phyloP scores from a whole-genome alignment of 2,113 vertebrate species.

The Rhadina sibilatrix region DNA sequence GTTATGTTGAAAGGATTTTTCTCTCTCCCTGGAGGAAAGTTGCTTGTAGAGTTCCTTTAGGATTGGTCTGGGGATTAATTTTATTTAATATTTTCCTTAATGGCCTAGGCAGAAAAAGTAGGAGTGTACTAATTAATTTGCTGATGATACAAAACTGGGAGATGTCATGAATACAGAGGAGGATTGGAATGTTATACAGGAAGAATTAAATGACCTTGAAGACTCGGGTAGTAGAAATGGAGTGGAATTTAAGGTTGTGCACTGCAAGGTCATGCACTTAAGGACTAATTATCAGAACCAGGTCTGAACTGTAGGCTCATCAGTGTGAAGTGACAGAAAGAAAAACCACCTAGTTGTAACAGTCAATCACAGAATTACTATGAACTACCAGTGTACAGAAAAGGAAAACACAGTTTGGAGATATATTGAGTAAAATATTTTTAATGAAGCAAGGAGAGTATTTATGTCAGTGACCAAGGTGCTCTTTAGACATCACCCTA shows the following conservation, averaged over 20 bases:
- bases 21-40: constrained; percentile 39
- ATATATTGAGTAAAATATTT: neutral
- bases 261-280: constrained; percentile 43
- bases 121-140: constrained; percentile 70
- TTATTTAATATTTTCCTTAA: constrained; percentile 71
- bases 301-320: constrained; percentile 17
- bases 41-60: constrained; percentile 61
- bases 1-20: constrained; percentile 49
- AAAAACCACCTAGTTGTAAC: neutral
- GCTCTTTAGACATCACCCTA: neutral
- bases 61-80: constrained; percentile 69
- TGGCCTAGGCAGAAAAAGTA: constrained; percentile 65
- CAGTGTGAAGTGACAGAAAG: constrained; percentile 35
- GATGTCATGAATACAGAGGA: constrained; percentile 64
- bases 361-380: constrained; percentile 12
- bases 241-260: constrained; percentile 35
- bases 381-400: neutral
- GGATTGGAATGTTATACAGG: constrained; percentile 51
- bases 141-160: constrained; percentile 63
- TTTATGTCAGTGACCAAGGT: neutral
- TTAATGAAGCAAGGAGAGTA: neutral
- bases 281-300: constrained; percentile 45
- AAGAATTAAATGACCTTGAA: constrained; percentile 65
- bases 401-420: neutral
- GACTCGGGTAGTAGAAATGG: constrained; percentile 18